phyloP scores from a whole-genome alignment of 2,113 vertebrate genomes.

The Xiphorhynchus elegans region DNA sequence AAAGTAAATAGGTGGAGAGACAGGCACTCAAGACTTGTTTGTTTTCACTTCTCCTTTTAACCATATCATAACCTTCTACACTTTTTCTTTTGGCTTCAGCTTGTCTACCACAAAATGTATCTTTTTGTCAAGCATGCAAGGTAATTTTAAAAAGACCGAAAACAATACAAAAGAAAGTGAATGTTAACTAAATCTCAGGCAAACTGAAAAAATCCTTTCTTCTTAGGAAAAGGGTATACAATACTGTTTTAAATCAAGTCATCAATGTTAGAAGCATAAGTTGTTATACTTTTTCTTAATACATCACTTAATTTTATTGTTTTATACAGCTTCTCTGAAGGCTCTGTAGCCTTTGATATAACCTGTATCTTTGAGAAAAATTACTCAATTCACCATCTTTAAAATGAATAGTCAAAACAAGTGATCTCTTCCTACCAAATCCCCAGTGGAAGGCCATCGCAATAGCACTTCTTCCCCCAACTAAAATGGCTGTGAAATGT shows the following conservation, averaged over 20 bases:
- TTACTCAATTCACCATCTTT: background rate
- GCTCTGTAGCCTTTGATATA: background rate
- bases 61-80: background rate
- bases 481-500: background rate
- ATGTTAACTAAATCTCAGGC: background rate
- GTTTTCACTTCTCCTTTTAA: slow-evolving; percentile 8
- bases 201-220: background rate
- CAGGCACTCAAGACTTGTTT: background rate
- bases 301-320: background rate
- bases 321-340: background rate
- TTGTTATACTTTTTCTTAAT: background rate
- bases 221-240: background rate
- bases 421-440: background rate
- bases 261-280: background rate
- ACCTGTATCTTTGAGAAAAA: background rate
- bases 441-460: background rate
- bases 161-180: background rate
- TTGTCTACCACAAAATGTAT: background rate
- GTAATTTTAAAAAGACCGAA: background rate
- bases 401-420: background rate
- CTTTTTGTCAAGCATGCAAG: background rate
- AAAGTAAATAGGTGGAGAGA: slow-evolving; percentile 13
- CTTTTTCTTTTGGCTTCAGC: background rate
- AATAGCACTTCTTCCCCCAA: background rate
- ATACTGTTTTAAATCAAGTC: background rate